These are phyloP conservation scores for Pelochelys cantorii DNA, from an alignment of 2,797 vertebrate genomes.

Conservation along the genomic window DNA sequence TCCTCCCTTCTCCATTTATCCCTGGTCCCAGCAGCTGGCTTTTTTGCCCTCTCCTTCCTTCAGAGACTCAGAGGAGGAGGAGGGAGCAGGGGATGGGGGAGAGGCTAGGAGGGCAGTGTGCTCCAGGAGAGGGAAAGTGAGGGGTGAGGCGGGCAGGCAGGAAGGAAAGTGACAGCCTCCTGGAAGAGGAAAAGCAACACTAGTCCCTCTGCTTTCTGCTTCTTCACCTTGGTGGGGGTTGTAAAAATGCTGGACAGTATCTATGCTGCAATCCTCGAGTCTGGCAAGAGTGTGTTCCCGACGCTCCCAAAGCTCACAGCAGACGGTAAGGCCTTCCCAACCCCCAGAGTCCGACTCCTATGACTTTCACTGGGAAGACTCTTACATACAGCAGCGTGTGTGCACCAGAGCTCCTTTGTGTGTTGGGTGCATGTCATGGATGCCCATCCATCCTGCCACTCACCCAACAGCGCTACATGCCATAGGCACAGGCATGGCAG, in stretches of 20 bases:
- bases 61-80: neutral
- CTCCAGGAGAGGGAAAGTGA: neutral
- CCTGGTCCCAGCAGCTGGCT: fast-evolving
- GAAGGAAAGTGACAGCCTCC: neutral
- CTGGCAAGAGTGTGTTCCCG: constrained; percentile 61
- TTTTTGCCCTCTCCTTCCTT: neutral
- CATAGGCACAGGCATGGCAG: neutral
- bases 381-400: neutral
- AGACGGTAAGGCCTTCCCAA: constrained; percentile 71
- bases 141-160: neutral
- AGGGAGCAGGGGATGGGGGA: neutral
- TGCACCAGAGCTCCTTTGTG: neutral
- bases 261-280: constrained; percentile 49
- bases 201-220: neutral
- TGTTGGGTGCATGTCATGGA: neutral
- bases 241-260: constrained; percentile 79
- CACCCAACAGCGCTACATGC: neutral
- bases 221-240: neutral
- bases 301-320: constrained; percentile 77
- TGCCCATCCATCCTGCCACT: neutral
- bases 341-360: neutral
- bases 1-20: fast-evolving
- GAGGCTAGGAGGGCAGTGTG: neutral
- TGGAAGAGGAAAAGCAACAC: neutral
- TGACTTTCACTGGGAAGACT: neutral